These are phyloP conservation scores for Amphiprion ocellaris DNA, from an alignment of 2,113 vertebrate species.

Conservation along the genomic window DNA sequence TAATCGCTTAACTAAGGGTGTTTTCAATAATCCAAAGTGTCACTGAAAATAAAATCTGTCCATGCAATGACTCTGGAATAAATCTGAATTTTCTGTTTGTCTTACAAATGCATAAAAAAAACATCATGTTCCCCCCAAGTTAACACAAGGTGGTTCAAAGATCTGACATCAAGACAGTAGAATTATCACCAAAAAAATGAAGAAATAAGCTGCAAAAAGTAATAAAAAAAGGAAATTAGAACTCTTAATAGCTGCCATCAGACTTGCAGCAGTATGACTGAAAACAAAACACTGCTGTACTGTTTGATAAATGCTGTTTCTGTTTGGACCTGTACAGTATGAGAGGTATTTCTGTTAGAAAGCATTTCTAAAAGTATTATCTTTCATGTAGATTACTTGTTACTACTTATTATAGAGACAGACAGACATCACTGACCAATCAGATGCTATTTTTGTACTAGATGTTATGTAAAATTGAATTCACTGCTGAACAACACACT, in stretches of 20 bases:
- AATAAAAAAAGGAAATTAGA: conserved; percentile 6
- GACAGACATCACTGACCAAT: not conserved
- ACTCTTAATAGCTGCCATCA: conserved; percentile 55
- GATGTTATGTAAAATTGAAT: not conserved
- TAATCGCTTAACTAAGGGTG: not conserved
- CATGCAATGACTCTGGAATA: not conserved
- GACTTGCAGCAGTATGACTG: conserved; percentile 1
- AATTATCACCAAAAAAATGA: not conserved
- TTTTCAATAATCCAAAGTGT: not conserved
- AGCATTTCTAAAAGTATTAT: not conserved
- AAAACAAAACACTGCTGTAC: conserved; percentile 4
- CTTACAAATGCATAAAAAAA: conserved; percentile 1
- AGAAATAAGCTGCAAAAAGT: not conserved
- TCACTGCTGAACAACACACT: not conserved
- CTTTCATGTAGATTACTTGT: not conserved
- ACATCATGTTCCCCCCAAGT: not conserved
- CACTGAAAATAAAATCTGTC: conserved; percentile 16
- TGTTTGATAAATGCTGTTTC: not conserved
- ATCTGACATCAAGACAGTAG: not conserved
- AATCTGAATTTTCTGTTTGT: conserved; percentile 4
- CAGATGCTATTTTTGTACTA: not conserved
- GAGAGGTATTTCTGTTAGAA: conserved; percentile 37
- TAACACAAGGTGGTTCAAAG: not conserved
- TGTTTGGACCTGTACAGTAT: not conserved
- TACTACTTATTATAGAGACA: not conserved